phyloP scores from a whole-genome alignment of 2,888 invertebrate species.

The Crossocerus cetratus region DNA sequence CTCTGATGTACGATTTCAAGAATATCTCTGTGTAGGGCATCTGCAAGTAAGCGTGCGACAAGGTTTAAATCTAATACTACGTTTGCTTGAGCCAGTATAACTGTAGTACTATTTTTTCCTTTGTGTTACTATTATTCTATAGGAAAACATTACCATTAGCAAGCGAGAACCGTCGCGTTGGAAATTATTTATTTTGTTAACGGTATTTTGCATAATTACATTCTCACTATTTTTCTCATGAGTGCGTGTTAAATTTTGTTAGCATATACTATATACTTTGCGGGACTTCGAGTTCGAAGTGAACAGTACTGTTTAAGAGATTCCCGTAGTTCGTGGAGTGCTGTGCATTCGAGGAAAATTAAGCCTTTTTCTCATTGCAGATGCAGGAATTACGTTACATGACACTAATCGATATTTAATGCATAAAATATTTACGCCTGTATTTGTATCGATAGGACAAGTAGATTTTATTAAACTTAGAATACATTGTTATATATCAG shows the following conservation, averaged over 20 bases:
- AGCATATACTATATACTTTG: neutral
- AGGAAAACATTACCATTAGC: conserved; percentile 34
- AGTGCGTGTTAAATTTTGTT: neutral
- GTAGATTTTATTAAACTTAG: conserved; percentile 24
- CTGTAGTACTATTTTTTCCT: conserved; percentile 40
- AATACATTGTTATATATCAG: conserved; percentile 19
- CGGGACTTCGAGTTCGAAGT: neutral
- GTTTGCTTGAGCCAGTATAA: conserved; percentile 54
- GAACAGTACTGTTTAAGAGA: neutral
- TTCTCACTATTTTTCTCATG: neutral
- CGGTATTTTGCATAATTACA: conserved; percentile 28
- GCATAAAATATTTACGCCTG: conserved; percentile 6
- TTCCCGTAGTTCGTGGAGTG: neutral
- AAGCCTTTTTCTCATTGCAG: conserved; percentile 12
- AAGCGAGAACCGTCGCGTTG: conserved; percentile 43
- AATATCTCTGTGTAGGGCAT: conserved; percentile 14
- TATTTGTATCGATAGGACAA: conserved; percentile 17
- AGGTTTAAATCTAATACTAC: conserved; percentile 24
- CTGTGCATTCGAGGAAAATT: neutral
- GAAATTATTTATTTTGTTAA: conserved; percentile 66
- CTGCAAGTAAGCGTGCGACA: conserved; percentile 9
- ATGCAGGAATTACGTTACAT: conserved; percentile 4
- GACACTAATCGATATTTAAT: conserved; percentile 11
- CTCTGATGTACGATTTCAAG: conserved; percentile 37
- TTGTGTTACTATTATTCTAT: conserved; percentile 46